phyloP scores from a whole-genome alignment of 2,113 vertebrate species.

The Tylochromis polylepis region DNA sequence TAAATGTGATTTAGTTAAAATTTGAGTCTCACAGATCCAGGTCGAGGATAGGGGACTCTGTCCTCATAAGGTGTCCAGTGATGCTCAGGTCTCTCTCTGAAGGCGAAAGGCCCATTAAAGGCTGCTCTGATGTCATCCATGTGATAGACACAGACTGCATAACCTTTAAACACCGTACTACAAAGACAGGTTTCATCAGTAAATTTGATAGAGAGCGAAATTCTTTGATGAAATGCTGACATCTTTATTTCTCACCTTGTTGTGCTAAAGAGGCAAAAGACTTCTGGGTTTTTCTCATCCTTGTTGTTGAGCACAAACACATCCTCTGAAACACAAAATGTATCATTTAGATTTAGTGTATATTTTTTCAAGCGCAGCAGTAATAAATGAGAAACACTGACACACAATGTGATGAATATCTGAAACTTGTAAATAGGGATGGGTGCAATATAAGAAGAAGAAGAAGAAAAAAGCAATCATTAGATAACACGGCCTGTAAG shows the following conservation, averaged over 20 bases:
- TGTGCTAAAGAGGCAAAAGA: constrained; percentile 95
- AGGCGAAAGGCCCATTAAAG: constrained; percentile 93
- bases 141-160: constrained; percentile 91
- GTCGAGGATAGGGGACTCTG: constrained; percentile 92
- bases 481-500: neutral
- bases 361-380: neutral
- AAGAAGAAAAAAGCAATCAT: neutral
- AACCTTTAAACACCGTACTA: constrained; percentile 88
- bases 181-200: neutral
- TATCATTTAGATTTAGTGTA: neutral
- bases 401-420: neutral
- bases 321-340: constrained; percentile 82
- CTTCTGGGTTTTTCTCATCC: constrained; percentile 90
- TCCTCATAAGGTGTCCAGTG: constrained; percentile 92
- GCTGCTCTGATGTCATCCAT: constrained; percentile 91
- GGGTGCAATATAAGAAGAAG: neutral
- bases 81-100: constrained; percentile 88
- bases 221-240: neutral
- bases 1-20: neutral
- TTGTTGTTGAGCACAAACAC: constrained; percentile 88
- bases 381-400: neutral
- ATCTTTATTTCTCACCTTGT: constrained; percentile 79
- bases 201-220: neutral
- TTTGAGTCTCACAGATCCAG: constrained; percentile 86
- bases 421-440: neutral